Percentiles rank a stretch among this genome's conserved stretches.
Conservation (phyloP, 2,888 invertebrate species). For the Yponomeuta evonymella region DNA sequence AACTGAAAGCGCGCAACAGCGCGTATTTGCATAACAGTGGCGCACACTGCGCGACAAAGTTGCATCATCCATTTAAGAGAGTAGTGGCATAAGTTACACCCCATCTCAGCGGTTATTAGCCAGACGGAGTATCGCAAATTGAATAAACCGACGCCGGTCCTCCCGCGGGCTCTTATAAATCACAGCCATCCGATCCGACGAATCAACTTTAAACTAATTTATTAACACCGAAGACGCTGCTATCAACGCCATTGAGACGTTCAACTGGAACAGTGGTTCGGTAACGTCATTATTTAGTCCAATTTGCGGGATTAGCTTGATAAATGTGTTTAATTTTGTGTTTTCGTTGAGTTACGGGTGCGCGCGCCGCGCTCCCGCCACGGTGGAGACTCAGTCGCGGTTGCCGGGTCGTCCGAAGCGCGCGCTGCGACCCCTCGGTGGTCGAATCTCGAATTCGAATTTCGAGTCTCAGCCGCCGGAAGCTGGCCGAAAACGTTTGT, state of each 20-base stretch:
- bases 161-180: conserved; percentile 31
- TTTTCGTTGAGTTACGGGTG: conserved; percentile 50
- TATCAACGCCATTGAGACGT: conserved; percentile 45
- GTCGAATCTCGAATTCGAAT: not conserved
- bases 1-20: not conserved
- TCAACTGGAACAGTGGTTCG: conserved; percentile 39
- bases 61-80: not conserved
- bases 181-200: conserved; percentile 22
- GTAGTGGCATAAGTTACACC: conserved; percentile 8
- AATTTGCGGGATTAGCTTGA: conserved; percentile 70
- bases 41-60: not conserved
- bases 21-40: not conserved
- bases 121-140: conserved; percentile 32
- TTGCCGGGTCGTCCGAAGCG: conserved; percentile 28
- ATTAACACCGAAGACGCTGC: conserved; percentile 51
- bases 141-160: conserved; percentile 32
- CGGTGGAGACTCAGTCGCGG: conserved; percentile 15
- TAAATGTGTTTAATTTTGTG: conserved; percentile 71
- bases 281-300: conserved; percentile 69
- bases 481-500: not conserved
- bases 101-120: conserved; percentile 17
- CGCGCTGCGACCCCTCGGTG: not conserved
- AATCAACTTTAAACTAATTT: conserved; percentile 54
- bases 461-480: not conserved
- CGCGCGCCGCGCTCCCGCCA: conserved; percentile 58